Evolutionary conservation across 2,797 vertebrate species (phyloP), one percentile per base, ranked within the genome.

Genomic region (Pangasius djambal): DNA sequence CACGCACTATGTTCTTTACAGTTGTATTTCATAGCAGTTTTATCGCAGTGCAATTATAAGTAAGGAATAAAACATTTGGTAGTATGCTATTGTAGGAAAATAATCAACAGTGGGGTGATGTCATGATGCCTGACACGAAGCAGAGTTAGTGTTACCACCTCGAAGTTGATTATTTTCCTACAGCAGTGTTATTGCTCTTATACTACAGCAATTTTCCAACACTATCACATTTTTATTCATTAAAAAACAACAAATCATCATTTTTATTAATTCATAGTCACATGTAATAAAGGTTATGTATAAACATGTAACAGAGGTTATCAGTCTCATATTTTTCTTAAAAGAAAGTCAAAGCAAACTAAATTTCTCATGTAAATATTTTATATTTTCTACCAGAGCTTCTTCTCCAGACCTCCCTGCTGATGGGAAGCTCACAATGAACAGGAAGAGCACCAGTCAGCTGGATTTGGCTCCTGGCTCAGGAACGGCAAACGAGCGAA

Each of bases 361-460:
- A 37, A 37, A 1, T 61, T 63, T 1, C 59, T 83, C 28, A 18
- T 69, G 18, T 69, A 70, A 40, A 13, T 37, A 34, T 67, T 34
- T 15, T 3, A 37, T 16, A 13, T 88, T 40, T 88, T 65, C 52
- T 13, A 48, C 0, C 93, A 99, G 98, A 90, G 98, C 98, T 12
- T 98, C 98, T 50, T 99, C 98, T 0, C 98, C 98, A 48, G 98
- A 99, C 93, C 96, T 98, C 87, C 95, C 96, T 88, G 96, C 96
- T 0, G 98, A 94, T 89, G 95, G 96, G 81, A 99, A 99, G 93
- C 94, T 98, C 89, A 97, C 97, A 2, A 96, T 97, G 79, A 99
- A 97, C 94, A 94, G 98, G 50, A 99, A 99, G 92, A 99, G 99
- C 94, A 99, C 97, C 0, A 98, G 98, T 13, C 98, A 99, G 92